phyloP scores from a whole-genome alignment of 2,888 invertebrate species.

The Dryobotodes eremita region DNA sequence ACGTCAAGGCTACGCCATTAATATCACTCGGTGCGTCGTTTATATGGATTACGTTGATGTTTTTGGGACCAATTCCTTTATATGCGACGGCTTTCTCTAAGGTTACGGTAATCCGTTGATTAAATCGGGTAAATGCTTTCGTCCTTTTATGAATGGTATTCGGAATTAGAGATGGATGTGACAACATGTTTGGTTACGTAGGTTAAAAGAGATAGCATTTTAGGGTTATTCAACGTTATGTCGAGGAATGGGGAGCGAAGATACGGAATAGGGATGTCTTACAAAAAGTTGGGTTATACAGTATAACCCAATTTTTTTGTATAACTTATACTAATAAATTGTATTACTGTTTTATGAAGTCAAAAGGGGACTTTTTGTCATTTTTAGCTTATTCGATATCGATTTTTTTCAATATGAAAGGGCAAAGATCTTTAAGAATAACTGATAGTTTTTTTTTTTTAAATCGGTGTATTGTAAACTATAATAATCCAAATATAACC shows the following conservation, averaged over 20 bases:
- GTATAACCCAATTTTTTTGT: too few relatives aligned
- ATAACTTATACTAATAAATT: neutral
- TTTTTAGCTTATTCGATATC: neutral
- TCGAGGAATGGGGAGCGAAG: neutral
- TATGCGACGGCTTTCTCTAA: slow-evolving; percentile 67
- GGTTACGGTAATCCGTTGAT: slow-evolving; percentile 72
- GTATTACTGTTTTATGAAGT: neutral
- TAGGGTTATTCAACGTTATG: slow-evolving; percentile 1
- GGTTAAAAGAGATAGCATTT: slow-evolving; percentile 20
- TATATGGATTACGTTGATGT: slow-evolving; percentile 80
- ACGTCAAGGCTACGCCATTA: slow-evolving; percentile 72
- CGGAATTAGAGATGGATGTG: slow-evolving; percentile 34
- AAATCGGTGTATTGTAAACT: too few relatives aligned
- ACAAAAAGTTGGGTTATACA: neutral
- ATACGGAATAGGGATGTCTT: neutral
- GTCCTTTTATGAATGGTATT: slow-evolving; percentile 53
- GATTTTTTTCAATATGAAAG: neutral
- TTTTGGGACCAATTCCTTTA: slow-evolving; percentile 74
- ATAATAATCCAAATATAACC: neutral
- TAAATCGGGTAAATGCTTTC: slow-evolving; percentile 61
- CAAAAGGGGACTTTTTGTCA: neutral
- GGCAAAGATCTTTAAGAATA: neutral
- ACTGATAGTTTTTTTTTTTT: neutral
- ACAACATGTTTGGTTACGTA: slow-evolving; percentile 50
- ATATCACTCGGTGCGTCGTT: slow-evolving; percentile 78